A percentile compares a stretch with the other conserved stretches of the same genome.
Evolutionary conservation across 2,113 vertebrate species (phyloP).

Genomic region (Callipepla squamata): DNA sequence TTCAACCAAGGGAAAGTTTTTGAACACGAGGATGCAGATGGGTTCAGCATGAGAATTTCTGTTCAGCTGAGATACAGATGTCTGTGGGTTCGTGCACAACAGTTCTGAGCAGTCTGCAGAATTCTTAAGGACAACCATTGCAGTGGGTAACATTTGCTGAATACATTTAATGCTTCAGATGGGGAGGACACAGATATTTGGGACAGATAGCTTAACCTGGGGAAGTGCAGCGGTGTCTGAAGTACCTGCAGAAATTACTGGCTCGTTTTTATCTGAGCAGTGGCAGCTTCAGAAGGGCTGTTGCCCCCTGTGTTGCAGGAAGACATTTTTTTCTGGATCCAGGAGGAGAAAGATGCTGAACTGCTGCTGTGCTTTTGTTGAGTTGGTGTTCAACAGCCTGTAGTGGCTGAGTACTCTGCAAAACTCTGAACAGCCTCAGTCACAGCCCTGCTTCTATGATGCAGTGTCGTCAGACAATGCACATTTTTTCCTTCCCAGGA

Average conservation of each 20-base stretch:
- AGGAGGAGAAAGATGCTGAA: background rate
- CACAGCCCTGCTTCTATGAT: background rate
- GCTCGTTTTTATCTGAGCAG: background rate
- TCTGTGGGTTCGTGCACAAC: background rate
- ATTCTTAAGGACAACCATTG: background rate
- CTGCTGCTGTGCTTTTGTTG: background rate
- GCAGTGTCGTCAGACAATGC: background rate
- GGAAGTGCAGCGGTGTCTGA: background rate
- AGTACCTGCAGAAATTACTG: background rate
- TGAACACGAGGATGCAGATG: background rate
- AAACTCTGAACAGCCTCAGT: background rate
- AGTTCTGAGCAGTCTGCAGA: background rate
- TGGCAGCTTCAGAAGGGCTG: background rate
- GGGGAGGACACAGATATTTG: background rate
- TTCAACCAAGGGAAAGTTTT: background rate
- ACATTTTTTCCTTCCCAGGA: background rate
- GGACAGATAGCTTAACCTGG: background rate
- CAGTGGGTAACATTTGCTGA: background rate
- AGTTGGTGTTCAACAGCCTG: background rate
- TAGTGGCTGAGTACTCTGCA: background rate
- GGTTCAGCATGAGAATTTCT: background rate
- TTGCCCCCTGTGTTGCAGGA: background rate
- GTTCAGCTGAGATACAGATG: constrained; percentile 9
- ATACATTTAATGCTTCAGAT: background rate
- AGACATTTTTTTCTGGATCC: background rate